Conservation (phyloP, 2,797 vertebrate species). For the Phrynocephalus vlangalii region DNA sequence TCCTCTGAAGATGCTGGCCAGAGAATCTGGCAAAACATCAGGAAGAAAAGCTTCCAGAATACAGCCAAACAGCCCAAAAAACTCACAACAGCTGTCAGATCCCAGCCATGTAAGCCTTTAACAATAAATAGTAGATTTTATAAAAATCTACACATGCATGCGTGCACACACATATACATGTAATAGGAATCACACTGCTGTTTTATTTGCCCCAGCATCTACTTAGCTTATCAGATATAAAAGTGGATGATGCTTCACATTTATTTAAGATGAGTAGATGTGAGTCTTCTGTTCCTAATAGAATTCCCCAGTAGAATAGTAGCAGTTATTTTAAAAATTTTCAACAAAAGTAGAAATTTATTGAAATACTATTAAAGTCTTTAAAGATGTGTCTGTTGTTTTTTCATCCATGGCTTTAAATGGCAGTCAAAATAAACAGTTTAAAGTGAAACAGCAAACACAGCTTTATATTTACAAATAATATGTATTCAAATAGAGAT, state of each 20-base stretch:
- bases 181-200: neutral
- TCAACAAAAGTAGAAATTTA: slow-evolving; percentile 63
- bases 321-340: neutral
- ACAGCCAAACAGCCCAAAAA: no score
- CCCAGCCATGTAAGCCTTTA: no score
- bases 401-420: slow-evolving; percentile 60
- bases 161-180: no score
- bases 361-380: slow-evolving; percentile 58
- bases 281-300: neutral
- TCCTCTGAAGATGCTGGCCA: no score
- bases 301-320: neutral
- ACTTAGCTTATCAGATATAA: neutral
- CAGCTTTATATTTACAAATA: neutral
- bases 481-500: no score
- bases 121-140: no score
- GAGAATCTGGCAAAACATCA: no score
- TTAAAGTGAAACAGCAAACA: slow-evolving; percentile 64
- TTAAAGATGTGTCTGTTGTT: slow-evolving; percentile 60
- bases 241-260: no score
- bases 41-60: no score
- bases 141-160: no score
- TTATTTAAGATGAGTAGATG: slow-evolving; percentile 21
- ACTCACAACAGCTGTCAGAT: no score
- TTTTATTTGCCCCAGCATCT: no score
- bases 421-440: slow-evolving; percentile 51